phyloP scores from a whole-genome alignment of 2,888 invertebrate species.

The Lagria hirta region DNA sequence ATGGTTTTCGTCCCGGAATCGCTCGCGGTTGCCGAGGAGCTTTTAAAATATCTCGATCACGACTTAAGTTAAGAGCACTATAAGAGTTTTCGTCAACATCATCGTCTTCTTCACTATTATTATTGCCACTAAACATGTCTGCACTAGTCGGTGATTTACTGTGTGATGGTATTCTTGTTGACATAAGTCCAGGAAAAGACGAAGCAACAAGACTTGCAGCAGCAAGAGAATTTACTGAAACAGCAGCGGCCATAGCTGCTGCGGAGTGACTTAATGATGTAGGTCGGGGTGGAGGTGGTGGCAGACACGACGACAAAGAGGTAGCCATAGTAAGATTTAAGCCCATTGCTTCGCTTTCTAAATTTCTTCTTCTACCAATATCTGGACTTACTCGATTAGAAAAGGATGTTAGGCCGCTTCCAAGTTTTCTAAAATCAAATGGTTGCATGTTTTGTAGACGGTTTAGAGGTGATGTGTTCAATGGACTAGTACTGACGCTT shows the following conservation, averaged over 20 bases:
- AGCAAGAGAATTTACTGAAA: conserved; percentile 49
- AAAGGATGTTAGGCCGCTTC: conserved; percentile 59
- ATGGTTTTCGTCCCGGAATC: conserved; percentile 63
- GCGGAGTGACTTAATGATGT: conserved; percentile 67
- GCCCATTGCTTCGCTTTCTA: conserved; percentile 59
- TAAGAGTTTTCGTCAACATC: conserved; percentile 64
- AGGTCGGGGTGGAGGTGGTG: conserved; percentile 60
- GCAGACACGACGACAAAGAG: conserved; percentile 65
- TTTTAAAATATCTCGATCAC: conserved; percentile 57
- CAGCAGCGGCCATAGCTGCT: conserved; percentile 63
- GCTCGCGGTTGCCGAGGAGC: conserved; percentile 51
- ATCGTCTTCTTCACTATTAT: conserved; percentile 59
- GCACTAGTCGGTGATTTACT: conserved; percentile 55
- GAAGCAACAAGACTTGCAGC: conserved; percentile 66
- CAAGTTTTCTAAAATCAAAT: conserved; percentile 84
- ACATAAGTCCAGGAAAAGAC: conserved; percentile 62
- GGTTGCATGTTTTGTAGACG: conserved; percentile 94
- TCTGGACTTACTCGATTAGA: conserved; percentile 54
- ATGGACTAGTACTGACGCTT: conserved; percentile 62
- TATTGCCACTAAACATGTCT: conserved; percentile 50
- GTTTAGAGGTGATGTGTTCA: conserved; percentile 74
- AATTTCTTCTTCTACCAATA: conserved; percentile 56
- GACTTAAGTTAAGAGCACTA: conserved; percentile 66
- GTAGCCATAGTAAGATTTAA: conserved; percentile 63
- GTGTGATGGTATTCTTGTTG: conserved; percentile 56